Base-by-base conservation (phyloP, 2,888 invertebrate genomes). In the Ctena decussata region DNA sequence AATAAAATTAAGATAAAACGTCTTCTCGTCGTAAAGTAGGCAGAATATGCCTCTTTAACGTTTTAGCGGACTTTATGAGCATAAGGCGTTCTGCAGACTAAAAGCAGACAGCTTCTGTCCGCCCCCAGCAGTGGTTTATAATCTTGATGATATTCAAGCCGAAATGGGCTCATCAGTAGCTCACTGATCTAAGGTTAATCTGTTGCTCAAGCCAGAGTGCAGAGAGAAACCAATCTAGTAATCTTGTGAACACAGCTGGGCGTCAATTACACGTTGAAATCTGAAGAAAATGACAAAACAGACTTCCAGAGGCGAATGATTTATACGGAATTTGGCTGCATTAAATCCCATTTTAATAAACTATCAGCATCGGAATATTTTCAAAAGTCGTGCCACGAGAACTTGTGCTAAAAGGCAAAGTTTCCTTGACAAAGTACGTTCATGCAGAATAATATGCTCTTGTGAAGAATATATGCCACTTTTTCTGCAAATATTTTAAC, bases 201-300 rank as follows among this genome's bases (percentile, higher is more conserved):
- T 35, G 65, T 35, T 65, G 30, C 12, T 65, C 65, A 30, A 65
- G 6, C 35, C 30, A 11, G 18, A 30, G 65, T 30, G 65, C 30
- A 21, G 65, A 32, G 65, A 65, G 65, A 53, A 53, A n/a, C 53
- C 53, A 53, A 53, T 53, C n/a, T n/a, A 53, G 53, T n/a, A 53
- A 53, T 8, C 53, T 53, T 53, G 53, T 53, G 53, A 53, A 53
- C 53, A 5, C 53, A 53, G 53, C 21, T 18, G 53, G 53, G 21
- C 5, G 53, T 53, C 53, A 53, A 53, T 53, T 53, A 53, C 12
- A 18, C 21, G 21, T 6, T 53, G 53, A 53, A 53, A 53, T 53
- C 53, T 53, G 53, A 53, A n/a, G 53, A 53, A 53, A 21, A 53
- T 53, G 53, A 53, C 53, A 21, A 5, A n/a, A 53, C 8, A 5